Conservation (phyloP, 2,888 invertebrate genomes). For the Oligia fasciuncula region DNA sequence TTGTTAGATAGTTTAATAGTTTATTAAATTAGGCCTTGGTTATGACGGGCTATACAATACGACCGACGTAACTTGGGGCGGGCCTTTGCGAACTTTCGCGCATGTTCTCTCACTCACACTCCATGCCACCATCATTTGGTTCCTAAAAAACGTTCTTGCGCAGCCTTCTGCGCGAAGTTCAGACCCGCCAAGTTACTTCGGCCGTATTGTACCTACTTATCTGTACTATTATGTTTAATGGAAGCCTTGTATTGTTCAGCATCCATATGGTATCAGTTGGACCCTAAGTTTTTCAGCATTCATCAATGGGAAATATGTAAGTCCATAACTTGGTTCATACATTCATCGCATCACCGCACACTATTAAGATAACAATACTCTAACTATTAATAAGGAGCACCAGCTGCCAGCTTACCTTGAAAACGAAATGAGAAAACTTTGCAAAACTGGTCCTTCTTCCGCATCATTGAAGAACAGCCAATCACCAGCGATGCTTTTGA, state of each 20-base stretch:
- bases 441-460: conserved; percentile 64
- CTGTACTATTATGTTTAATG: background rate
- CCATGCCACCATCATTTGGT: no score
- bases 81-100: no score
- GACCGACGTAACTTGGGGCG: no score
- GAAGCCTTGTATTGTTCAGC: background rate
- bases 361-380: conserved; percentile 11
- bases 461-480: conserved; percentile 56
- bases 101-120: no score
- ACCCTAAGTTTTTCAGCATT: background rate
- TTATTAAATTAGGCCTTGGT: conserved; percentile 10
- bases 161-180: no score
- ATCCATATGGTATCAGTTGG: background rate
- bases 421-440: conserved; percentile 51
- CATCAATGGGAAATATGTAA: background rate
- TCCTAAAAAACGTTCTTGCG: no score
- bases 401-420: conserved; percentile 35
- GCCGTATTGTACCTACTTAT: background rate
- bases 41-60: background rate
- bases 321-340: background rate
- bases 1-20: background rate
- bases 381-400: conserved; percentile 11
- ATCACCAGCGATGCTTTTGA: conserved; percentile 40
- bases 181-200: no score
- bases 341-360: background rate